These are phyloP conservation scores for Dermochelys coriacea DNA, from an alignment of 2,797 vertebrate species.

Conservation along the genomic window DNA sequence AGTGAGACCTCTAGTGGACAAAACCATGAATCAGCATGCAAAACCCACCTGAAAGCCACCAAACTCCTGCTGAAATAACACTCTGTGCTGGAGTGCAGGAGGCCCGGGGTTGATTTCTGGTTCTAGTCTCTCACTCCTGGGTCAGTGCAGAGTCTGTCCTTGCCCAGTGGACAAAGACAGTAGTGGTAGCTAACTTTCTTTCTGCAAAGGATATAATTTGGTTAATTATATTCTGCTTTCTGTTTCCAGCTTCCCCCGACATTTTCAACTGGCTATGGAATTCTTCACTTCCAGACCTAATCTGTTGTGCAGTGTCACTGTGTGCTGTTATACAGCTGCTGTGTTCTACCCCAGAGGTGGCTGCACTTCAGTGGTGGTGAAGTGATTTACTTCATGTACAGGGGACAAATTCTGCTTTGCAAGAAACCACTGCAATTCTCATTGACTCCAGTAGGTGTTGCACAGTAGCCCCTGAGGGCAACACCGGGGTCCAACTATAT, in stretches of 20 bases:
- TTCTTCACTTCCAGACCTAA: background rate
- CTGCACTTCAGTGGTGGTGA: background rate
- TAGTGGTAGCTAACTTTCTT: background rate
- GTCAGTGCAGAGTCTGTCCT: background rate
- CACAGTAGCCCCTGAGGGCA: background rate
- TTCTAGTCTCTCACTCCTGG: background rate
- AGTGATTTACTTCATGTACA: background rate
- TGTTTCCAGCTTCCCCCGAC: background rate
- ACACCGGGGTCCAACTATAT: background rate
- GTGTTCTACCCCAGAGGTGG: background rate
- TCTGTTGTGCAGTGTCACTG: background rate
- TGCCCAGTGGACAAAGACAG: background rate
- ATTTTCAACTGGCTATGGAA: background rate
- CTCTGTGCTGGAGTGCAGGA: background rate
- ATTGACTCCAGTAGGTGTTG: background rate
- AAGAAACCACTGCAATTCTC: background rate
- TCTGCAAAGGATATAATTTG: background rate
- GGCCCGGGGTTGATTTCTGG: background rate
- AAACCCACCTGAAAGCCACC: background rate
- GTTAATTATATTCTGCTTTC: background rate
- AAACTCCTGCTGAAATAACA: background rate
- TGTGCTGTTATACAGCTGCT: background rate
- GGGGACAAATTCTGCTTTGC: background rate
- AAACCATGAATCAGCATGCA: background rate
- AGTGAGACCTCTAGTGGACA: slow-evolving; percentile 12